Conservation (phyloP, 2,888 invertebrate genomes). For the Cheilosia scutellata region DNA sequence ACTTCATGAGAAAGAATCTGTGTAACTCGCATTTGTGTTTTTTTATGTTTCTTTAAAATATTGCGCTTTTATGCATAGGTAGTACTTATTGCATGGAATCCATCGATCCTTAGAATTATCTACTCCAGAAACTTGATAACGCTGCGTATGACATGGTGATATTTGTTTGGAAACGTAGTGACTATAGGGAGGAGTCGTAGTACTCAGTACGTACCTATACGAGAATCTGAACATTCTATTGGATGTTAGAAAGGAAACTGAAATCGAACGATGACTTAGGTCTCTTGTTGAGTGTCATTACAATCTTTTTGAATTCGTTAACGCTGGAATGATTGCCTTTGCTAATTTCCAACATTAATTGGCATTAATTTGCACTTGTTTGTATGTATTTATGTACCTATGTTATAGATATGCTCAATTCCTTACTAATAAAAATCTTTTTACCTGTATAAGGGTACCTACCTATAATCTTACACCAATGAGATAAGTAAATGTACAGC, state of each 20-base stretch:
- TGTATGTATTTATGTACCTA: background rate
- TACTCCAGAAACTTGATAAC: constrained; percentile 8
- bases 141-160: constrained; percentile 8
- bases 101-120: constrained; percentile 6
- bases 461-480: too few relatives aligned
- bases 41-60: constrained; percentile 11
- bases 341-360: constrained; percentile 16
- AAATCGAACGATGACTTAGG: constrained; percentile 21
- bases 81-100: background rate
- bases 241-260: background rate
- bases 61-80: constrained; percentile 7
- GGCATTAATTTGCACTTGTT: constrained; percentile 21
- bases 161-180: background rate
- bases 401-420: constrained; percentile 7
- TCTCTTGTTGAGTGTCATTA: background rate
- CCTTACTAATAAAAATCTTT: background rate
- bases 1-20: constrained; percentile 5
- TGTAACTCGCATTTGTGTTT: background rate
- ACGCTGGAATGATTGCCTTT: constrained; percentile 4
- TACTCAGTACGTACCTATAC: constrained; percentile 5
- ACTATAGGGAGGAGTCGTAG: background rate
- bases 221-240: background rate
- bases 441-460: too few relatives aligned
- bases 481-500: too few relatives aligned
- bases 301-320: background rate